phyloP scores from a whole-genome alignment of 30 jellyfish, hydroid and myxozoan species.

The Aurelia coerulea region DNA sequence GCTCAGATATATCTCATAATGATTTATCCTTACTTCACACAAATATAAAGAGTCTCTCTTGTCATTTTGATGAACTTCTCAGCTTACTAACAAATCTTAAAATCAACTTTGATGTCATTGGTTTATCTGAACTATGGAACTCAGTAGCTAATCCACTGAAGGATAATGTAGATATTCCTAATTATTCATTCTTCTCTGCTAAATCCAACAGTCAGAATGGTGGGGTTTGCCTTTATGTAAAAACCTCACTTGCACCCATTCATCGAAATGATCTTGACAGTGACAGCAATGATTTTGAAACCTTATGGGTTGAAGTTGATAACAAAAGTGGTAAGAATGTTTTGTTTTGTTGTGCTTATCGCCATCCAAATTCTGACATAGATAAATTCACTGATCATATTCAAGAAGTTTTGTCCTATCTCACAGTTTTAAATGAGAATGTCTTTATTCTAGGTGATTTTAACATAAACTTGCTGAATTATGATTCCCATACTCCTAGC shows the following conservation, averaged over 20 bases:
- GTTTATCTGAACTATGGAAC: conserved; percentile 45
- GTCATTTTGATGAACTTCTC: background rate
- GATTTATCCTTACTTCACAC: conserved; percentile 29
- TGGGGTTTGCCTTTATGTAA: conserved; percentile 49
- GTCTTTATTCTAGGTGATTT: conserved; percentile 46
- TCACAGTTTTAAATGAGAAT: background rate
- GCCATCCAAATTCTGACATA: conserved; percentile 43
- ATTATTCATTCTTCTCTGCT: conserved; percentile 1
- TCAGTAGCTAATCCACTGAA: background rate
- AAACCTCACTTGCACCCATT: conserved; percentile 16
- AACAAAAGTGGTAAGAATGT: conserved; percentile 7
- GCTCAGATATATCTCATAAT: no score
- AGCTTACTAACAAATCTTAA: background rate
- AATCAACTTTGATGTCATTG: conserved; percentile 15
- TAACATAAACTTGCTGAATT: conserved; percentile 34
- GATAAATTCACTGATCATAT: conserved; percentile 21
- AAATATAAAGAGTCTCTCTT: conserved; percentile 31
- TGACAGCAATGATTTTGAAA: conserved; percentile 14
- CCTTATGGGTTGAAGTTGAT: conserved; percentile 21
- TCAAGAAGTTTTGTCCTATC: conserved; percentile 8
- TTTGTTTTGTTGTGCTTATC: conserved; percentile 37
- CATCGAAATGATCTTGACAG: conserved; percentile 32
- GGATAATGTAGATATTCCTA: conserved; percentile 26
- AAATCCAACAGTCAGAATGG: conserved; percentile 38
- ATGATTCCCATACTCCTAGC: conserved; percentile 36